These are phyloP conservation scores for Idaea biselata DNA, from an alignment of 2,888 invertebrate genomes.

Conservation along the genomic window DNA sequence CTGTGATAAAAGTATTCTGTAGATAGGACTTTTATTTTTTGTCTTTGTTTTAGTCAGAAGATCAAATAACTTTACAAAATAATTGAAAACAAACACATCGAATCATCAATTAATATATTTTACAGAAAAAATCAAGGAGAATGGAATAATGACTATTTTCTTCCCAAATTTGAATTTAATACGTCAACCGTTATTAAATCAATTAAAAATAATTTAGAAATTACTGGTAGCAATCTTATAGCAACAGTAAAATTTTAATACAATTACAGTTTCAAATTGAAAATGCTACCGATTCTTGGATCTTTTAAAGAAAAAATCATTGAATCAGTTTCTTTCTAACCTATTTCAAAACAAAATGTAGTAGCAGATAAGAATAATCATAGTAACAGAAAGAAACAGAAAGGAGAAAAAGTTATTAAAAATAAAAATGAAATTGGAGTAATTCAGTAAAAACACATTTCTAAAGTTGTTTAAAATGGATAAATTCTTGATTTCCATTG, in stretches of 20 bases:
- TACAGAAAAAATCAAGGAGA: conserved; percentile 16
- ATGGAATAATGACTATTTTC: conserved; percentile 26
- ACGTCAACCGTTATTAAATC: conserved; percentile 10
- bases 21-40: conserved; percentile 21
- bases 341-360: conserved; percentile 44
- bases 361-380: conserved; percentile 8
- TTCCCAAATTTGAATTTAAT: conserved; percentile 17
- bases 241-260: background rate
- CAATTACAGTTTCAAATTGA: background rate
- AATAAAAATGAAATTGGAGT: conserved; percentile 8
- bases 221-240: background rate
- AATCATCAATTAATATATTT: conserved; percentile 8
- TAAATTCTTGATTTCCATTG: conserved; percentile 42
- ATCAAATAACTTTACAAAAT: conserved; percentile 1
- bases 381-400: conserved; percentile 1
- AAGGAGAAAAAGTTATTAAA: conserved; percentile 13
- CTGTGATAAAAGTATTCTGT: conserved; percentile 34
- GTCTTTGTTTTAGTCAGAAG: conserved; percentile 27
- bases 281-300: conserved; percentile 60
- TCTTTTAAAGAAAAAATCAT: conserved; percentile 71
- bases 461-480: conserved; percentile 22
- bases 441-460: conserved; percentile 35
- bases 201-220: conserved; percentile 14
- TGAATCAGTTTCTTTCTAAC: conserved; percentile 55
- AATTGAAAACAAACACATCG: conserved; percentile 8